phyloP scores from a whole-genome alignment of 1,140 invertebrate genomes.

The Apis dorsata region DNA sequence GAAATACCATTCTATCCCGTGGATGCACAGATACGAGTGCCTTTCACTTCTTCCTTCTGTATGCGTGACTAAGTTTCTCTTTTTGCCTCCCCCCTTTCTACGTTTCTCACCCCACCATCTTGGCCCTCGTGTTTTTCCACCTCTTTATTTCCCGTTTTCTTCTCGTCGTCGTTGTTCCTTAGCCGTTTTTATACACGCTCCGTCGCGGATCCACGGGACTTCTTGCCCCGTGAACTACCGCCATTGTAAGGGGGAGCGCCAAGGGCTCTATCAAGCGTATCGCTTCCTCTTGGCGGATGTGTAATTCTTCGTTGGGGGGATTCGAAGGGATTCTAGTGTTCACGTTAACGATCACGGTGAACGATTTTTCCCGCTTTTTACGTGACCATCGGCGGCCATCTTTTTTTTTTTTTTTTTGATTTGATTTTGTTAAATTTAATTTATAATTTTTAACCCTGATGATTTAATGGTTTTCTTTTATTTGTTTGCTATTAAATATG shows the following conservation, averaged over 20 bases:
- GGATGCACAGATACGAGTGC: constrained; percentile 6
- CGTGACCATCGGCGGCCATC: no score
- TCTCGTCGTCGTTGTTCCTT: not conserved
- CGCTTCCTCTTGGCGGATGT: not conserved
- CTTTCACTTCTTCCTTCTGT: constrained; percentile 7
- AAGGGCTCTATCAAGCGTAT: constrained; percentile 4
- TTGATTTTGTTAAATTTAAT: no score
- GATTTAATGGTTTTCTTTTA: no score
- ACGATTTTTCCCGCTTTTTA: constrained; percentile 2
- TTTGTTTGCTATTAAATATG: no score
- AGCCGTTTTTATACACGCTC: not conserved
- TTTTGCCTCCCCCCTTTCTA: not conserved
- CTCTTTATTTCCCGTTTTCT: constrained; percentile 19
- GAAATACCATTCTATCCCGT: constrained; percentile 39
- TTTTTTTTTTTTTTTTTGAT: no score
- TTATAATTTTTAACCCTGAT: no score
- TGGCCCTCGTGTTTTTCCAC: not conserved
- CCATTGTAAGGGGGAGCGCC: not conserved
- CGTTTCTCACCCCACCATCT: not conserved
- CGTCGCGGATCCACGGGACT: constrained; percentile 1
- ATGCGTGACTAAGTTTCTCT: not conserved
- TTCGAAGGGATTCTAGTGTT: not conserved
- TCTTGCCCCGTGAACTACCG: constrained; percentile 14
- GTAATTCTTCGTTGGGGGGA: not conserved
- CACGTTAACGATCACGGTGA: constrained; percentile 1